phyloP scores from a whole-genome alignment of 2,797 vertebrate genomes.

The Eleutherodactylus coqui region DNA sequence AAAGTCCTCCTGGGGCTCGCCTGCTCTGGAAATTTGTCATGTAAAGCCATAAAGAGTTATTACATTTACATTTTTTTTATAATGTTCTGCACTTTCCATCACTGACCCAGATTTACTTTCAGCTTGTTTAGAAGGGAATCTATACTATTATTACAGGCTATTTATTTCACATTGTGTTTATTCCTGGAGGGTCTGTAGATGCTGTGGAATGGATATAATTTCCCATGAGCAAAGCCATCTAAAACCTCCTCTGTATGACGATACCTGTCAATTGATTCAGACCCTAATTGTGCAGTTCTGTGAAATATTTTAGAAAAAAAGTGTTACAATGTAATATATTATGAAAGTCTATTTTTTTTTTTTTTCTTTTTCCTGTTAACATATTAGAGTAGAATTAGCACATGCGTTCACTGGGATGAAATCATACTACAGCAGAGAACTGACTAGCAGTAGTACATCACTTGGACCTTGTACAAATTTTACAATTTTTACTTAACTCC shows the following conservation, averaged over 20 bases:
- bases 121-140: conserved; percentile 33
- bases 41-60: conserved; percentile 55
- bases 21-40: conserved; percentile 57
- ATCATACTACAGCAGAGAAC: too few relatives aligned
- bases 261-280: not conserved
- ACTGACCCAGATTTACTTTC: conserved; percentile 54
- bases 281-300: conserved; percentile 7
- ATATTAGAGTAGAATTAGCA: too few relatives aligned
- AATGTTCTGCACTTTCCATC: conserved; percentile 38
- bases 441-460: too few relatives aligned
- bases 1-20: conserved; percentile 39
- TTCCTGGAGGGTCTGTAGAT: conserved; percentile 29
- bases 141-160: conserved; percentile 36
- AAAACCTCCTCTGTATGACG: not conserved
- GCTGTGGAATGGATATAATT: conserved; percentile 4
- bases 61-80: conserved; percentile 59
- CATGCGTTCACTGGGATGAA: too few relatives aligned
- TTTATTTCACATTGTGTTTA: conserved; percentile 35
- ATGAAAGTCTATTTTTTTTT: too few relatives aligned
- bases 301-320: too few relatives aligned
- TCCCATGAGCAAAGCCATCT: not conserved
- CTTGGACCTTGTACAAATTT: too few relatives aligned
- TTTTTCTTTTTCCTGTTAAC: too few relatives aligned
- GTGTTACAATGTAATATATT: too few relatives aligned
- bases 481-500: too few relatives aligned